These are phyloP conservation scores for Geotrupes spiniger DNA, from an alignment of 2,888 invertebrate species.

Conservation along the genomic window DNA sequence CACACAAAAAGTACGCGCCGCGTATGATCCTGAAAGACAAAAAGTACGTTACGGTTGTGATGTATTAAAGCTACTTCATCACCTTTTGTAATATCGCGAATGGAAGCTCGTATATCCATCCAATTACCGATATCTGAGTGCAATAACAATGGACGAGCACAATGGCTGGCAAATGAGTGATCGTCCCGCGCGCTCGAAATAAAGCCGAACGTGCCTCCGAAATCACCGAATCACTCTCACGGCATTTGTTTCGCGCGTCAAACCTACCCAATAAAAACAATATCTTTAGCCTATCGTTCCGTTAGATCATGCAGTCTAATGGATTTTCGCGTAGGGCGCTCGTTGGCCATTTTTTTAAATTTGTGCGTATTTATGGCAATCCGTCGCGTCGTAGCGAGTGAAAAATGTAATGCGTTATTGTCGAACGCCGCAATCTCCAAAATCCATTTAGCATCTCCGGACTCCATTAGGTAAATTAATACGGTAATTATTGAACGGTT, in stretches of 20 bases:
- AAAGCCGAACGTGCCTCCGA: constrained; percentile 28
- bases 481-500: neutral
- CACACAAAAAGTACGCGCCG: too few relatives aligned
- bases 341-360: neutral
- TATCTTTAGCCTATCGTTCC: constrained; percentile 27
- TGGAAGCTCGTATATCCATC: constrained; percentile 29
- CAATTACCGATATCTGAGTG: constrained; percentile 37
- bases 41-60: constrained; percentile 7
- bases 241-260: constrained; percentile 45
- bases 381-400: too few relatives aligned
- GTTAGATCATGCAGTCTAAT: constrained; percentile 16
- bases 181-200: constrained; percentile 26
- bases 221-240: constrained; percentile 45
- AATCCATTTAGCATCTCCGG: too few relatives aligned
- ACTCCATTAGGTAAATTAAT: neutral
- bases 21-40: constrained; percentile 6
- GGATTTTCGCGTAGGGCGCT: constrained; percentile 2
- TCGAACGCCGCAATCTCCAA: too few relatives aligned
- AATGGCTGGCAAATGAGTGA: constrained; percentile 33
- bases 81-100: constrained; percentile 26
- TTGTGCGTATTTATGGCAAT: too few relatives aligned
- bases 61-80: constrained; percentile 30
- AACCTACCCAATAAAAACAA: constrained; percentile 33
- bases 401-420: too few relatives aligned
- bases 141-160: constrained; percentile 36